Evolutionary conservation across 1,140 invertebrate species (phyloP), one percentile per base, ranked within the genome.

Genomic region (Rhyacophila brunnea): DNA sequence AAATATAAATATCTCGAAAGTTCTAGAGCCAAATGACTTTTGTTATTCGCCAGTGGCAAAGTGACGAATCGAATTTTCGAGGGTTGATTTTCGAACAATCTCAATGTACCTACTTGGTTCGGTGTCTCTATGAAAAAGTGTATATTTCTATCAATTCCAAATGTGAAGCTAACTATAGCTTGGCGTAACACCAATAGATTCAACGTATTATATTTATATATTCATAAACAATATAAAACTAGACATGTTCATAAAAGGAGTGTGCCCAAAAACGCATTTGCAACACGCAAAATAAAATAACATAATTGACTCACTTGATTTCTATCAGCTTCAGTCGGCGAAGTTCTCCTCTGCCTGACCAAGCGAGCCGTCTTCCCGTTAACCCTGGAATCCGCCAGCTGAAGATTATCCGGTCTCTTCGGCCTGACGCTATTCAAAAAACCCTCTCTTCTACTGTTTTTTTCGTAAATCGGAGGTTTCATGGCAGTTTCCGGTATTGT

Each of bases 251-350:
- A 7, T 35, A n/a, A 7, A 7, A n/a, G n/a, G 34, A 35, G 34
- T 35, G 6, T 6, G n/a, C 34, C 34, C n/a, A 7, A 35, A n/a
- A n/a, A n/a, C n/a, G 6, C 34, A 35, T n/a, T 35, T 35, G 34
- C 6, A 7, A n/a, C 6, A 35, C 34, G n/a, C 6, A 35, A 35
- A 35, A 35, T n/a, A 35, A n/a, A n/a, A 35, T 35, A 35, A 7
- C 1, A 46, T 1, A 49, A 49, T 2, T 2, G 17, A 53, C 59
- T 55, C 34, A 61, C 59, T 9, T 61, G 48, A 40, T 62, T 44
- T 52, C 44, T 54, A 38, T 61, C 56, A 0, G 40, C 40, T 15
- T 58, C 56, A 1, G 56, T 58, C 1, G 56, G 56, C 2, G 56
- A 58, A 34, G 17, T 13, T 51, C 42, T 51, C 20, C 59, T 18